These are phyloP conservation scores for Chelon labrosus DNA, from an alignment of 2,797 vertebrate genomes.

Conservation along the genomic window DNA sequence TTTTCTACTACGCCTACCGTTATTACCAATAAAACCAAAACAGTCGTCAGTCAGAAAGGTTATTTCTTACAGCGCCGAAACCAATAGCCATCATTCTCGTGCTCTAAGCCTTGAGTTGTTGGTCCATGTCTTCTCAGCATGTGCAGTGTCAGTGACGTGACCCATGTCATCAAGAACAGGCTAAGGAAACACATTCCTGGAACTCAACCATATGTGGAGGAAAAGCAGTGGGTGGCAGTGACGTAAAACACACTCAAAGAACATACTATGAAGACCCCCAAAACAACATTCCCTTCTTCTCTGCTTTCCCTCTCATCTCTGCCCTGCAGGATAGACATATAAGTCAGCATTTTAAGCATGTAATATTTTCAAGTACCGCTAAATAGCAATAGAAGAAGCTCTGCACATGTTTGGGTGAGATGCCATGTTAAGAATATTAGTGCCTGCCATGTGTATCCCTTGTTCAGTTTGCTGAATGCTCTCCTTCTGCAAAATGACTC, in stretches of 20 bases:
- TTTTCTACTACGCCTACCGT: neutral
- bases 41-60: conserved; percentile 5
- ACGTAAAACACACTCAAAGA: conserved; percentile 86
- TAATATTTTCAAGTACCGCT: neutral
- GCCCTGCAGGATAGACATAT: conserved; percentile 13
- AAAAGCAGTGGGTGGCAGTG: conserved; percentile 88
- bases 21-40: neutral
- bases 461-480: conserved; percentile 15
- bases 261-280: conserved; percentile 79
- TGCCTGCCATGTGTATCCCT: neutral
- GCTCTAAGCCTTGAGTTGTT: conserved; percentile 28
- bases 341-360: conserved; percentile 9
- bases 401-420: conserved; percentile 2
- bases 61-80: conserved; percentile 13
- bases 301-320: conserved; percentile 55
- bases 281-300: conserved; percentile 81
- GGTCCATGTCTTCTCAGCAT: conserved; percentile 65
- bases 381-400: conserved; percentile 17
- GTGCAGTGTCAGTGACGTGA: conserved; percentile 79
- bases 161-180: conserved; percentile 85
- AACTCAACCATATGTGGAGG: conserved; percentile 83
- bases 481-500: conserved; percentile 37
- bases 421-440: conserved; percentile 15
- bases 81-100: conserved; percentile 15
- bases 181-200: conserved; percentile 83